Base-by-base conservation (phyloP, 2,888 invertebrate genomes). In the Nebria salina region DNA sequence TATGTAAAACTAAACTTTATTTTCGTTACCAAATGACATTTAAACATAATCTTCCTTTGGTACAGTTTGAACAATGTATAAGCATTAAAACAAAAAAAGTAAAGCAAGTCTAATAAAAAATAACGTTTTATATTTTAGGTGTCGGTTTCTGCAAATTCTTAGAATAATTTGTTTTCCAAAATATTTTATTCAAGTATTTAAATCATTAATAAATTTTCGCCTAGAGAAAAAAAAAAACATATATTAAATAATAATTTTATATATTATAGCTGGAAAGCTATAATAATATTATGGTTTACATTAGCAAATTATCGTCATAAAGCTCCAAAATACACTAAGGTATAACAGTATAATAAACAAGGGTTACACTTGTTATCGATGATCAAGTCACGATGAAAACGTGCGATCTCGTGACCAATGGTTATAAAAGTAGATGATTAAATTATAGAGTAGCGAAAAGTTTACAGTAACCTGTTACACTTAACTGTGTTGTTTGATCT, bases 341-440 rank as follows among this genome's bases (percentile, higher is more conserved):
- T 54, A 13, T 54, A 54, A 54, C 13, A 54, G 54, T 54, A 54
- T 54, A 54, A 8, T 54, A 54, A 54, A 54, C 11, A 54, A 54
- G 8, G 54, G 54, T 13, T 54, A 54, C 8, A 54, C 54, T 54
- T 7, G 54, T 54, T 54, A 54, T 54, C 54, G 54, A 54, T 11
- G 54, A 54, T 54, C 54, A 54, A 54, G 54, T 7, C 54, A 54
- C 54, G 34, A 5, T 5, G 54, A 54, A 54, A 54, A 54, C 54
- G 54, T 54, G 54, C 54, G 54, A 54, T 54, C 54, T 54, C 54
- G 54, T 54, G 54, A 54, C 54, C 54, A 54, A 54, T 54, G 54
- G 8, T 11, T 13, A 13, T 54, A 54, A 54, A 54, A 54, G 54
- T 54, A 54, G 54, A 54, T 54, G 54, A 54, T 54, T 54, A 54